Percentiles rank a stretch among this genome's conserved stretches.
Evolutionary conservation across 1,140 invertebrate species (phyloP).

Genomic region (Chrysoperla carnea): DNA sequence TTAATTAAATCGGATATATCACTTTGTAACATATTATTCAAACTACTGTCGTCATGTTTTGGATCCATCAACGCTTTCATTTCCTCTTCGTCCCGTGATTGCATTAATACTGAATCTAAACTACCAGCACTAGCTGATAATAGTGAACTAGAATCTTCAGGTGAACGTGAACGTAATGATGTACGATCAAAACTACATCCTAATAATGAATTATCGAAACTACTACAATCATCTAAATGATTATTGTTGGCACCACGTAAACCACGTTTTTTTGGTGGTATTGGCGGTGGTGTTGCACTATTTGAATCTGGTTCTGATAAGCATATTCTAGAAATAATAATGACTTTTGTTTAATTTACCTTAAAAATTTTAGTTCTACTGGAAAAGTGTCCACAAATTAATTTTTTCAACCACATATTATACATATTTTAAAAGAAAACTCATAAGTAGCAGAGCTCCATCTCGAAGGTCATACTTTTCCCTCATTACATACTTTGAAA

Average conservation of each 20-base stretch:
- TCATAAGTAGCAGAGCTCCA: no score
- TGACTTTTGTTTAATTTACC: no score
- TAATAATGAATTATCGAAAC: conserved; percentile 25
- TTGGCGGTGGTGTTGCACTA: conserved; percentile 37
- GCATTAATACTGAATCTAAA: conserved; percentile 66
- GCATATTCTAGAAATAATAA: conserved; percentile 7
- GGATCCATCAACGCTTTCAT: conserved; percentile 38
- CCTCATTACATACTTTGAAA: no score
- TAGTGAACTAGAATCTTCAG: conserved; percentile 46
- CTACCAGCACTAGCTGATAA: conserved; percentile 60
- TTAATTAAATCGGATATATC: conserved; percentile 16
- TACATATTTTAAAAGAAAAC: no score
- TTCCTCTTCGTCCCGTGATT: conserved; percentile 60
- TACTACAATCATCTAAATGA: conserved; percentile 28
- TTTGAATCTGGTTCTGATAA: conserved; percentile 8
- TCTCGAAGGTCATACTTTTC: no score
- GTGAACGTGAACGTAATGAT: conserved; percentile 41
- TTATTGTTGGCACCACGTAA: conserved; percentile 24
- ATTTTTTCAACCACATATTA: no score
- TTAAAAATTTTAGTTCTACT: no score
- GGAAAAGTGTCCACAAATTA: no score
- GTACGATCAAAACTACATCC: conserved; percentile 37
- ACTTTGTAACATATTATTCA: conserved; percentile 15
- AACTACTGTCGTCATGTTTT: conserved; percentile 20
- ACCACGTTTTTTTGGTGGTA: conserved; percentile 54